Base-by-base conservation (phyloP, 2,888 invertebrate genomes). In the Ceramica pisi region DNA sequence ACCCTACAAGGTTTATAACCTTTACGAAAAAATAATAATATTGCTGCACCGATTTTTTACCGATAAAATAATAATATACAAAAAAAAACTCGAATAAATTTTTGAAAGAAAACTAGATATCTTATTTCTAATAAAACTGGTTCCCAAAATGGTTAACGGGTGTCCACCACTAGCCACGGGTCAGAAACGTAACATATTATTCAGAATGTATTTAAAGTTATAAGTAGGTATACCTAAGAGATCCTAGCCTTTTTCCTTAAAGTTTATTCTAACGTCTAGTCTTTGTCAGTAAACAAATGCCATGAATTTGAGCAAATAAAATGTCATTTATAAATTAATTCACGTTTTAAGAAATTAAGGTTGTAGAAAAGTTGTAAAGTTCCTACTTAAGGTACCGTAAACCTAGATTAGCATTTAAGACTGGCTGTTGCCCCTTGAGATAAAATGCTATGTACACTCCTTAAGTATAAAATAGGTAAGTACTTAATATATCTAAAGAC, bases 241-340 rank as follows among this genome's bases (percentile, higher is more conserved):
- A 94, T 94, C 94, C 89, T 93, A 92, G 89, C 86, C 83, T 83
- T 88, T 64, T 73, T 89, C 86, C 81, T 76, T 85, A 85, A 80
- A 84, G 85, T 80, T 82, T 83, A 88, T 73, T 67, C 67, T 87
- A 85, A 81, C 83, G 19, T 51, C 86, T 91, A 94, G 89, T 92
- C 90, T 92, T 92, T 90, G 86, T 91, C 89, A 88, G 79, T 90
- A 91, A 90, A 92, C 92, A 95, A 95, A 95, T 95, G 95, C 95
- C 92, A 94, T 94, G 88, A 86, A 90, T 94, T 95, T 95, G 95
- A 95, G 95, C 95, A 95, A 95, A 95, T 88, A 90, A 94, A 93
- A 93, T 88, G 86, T 92, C 83, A 67, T 73, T 65, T 80, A 68
- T 74, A 71, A 81, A 85, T 74, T 69, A 77, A 60, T 72, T 79